phyloP scores from a whole-genome alignment of 2,797 vertebrate species.

The Sus cebifrons region DNA sequence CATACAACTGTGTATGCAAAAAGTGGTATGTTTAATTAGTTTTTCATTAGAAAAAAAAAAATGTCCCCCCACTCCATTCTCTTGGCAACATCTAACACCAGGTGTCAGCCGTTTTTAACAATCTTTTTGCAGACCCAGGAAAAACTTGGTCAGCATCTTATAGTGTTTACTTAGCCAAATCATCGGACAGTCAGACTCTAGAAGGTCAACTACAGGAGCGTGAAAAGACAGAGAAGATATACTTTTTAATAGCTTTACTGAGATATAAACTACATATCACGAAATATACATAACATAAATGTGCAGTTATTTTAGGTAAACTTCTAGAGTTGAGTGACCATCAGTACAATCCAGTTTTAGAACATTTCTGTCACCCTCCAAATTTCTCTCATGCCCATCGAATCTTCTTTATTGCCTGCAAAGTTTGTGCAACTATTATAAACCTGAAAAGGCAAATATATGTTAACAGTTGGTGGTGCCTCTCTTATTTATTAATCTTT shows the following conservation, averaged over 20 bases:
- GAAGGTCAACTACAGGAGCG: background rate
- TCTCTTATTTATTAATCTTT: background rate
- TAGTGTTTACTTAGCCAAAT: slow-evolving; percentile 10
- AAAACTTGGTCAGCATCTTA: background rate
- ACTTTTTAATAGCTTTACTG: slow-evolving; percentile 39
- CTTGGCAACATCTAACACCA: background rate
- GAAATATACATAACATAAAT: background rate
- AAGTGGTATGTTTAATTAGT: background rate
- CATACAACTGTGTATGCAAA: background rate
- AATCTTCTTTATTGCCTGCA: background rate
- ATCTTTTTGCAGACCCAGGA: background rate
- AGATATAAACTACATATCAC: background rate
- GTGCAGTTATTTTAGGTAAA: background rate
- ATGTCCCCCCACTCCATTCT: background rate
- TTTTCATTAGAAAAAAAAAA: background rate
- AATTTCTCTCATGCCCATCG: background rate
- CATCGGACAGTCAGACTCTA: background rate
- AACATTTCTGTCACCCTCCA: background rate
- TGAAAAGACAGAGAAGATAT: background rate
- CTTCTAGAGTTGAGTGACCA: background rate
- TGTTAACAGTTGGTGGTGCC: background rate
- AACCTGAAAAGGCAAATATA: slow-evolving; percentile 4
- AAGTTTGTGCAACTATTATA: background rate
- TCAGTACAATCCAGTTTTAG: no score
- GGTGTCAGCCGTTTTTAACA: background rate